phyloP scores from a whole-genome alignment of 2,797 vertebrate species.

The Lacerta viridis region DNA sequence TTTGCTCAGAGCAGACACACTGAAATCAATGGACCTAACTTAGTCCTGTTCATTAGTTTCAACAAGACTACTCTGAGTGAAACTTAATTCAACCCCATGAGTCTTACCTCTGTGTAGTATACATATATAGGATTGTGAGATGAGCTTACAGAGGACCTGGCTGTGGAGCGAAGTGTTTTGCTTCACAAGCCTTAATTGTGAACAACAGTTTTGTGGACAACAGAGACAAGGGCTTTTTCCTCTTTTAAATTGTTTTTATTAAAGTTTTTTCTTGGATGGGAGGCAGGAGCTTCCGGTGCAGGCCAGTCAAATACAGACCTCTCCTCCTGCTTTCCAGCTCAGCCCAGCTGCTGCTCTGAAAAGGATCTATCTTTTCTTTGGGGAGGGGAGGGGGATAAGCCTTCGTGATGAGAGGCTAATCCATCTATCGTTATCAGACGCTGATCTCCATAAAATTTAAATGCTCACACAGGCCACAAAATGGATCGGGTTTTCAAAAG shows the following conservation, averaged over 20 bases:
- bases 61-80: neutral
- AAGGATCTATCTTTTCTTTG: neutral
- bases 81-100: neutral
- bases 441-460: too few species aligned
- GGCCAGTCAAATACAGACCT: neutral
- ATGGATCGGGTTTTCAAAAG: too few species aligned
- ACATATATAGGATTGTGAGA: neutral
- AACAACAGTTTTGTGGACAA: neutral
- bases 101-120: neutral
- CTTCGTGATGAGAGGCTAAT: neutral
- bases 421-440: neutral
- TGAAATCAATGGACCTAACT: too few species aligned
- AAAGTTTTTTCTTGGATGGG: conserved; percentile 79
- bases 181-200: neutral
- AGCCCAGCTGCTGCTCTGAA: neutral
- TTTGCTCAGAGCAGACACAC: too few species aligned
- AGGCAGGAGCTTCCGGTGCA: neutral
- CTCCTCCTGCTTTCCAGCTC: neutral
- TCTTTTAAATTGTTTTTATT: too few species aligned
- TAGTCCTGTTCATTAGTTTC: too few species aligned
- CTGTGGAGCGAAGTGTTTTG: neutral
- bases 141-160: neutral
- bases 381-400: neutral
- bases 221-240: neutral
- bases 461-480: too few species aligned